phyloP scores from a whole-genome alignment of 2,888 invertebrate genomes.

The Acleris literana region DNA sequence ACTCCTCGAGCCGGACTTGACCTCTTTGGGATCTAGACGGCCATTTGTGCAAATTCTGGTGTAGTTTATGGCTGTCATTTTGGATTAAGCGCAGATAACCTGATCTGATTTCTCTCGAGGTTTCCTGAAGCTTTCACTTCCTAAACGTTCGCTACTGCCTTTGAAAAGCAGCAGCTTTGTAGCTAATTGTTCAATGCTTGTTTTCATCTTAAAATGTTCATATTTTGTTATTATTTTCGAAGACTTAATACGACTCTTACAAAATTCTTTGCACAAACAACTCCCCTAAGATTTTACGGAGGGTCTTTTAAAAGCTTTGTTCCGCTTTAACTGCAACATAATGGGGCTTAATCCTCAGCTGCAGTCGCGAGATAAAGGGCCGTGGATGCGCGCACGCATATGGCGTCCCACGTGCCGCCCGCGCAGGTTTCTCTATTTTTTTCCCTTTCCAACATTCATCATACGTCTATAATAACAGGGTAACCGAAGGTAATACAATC shows the following conservation, averaged over 20 bases:
- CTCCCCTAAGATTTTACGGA: slow-evolving; percentile 50
- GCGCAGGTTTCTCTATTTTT: slow-evolving; percentile 73
- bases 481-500: slow-evolving; percentile 65
- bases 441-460: slow-evolving; percentile 72
- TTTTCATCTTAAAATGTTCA: background rate
- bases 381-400: slow-evolving; percentile 73
- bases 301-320: slow-evolving; percentile 49
- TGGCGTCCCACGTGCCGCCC: slow-evolving; percentile 80
- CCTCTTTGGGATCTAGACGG: slow-evolving; percentile 61
- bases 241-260: background rate
- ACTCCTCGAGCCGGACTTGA: slow-evolving; percentile 77
- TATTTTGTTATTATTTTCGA: no score
- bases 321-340: slow-evolving; percentile 57
- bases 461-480: slow-evolving; percentile 71
- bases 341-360: slow-evolving; percentile 69
- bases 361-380: slow-evolving; percentile 69
- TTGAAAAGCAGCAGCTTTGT: background rate
- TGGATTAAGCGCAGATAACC: slow-evolving; percentile 34
- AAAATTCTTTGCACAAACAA: slow-evolving; percentile 24
- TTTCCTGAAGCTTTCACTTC: slow-evolving; percentile 35
- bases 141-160: slow-evolving; percentile 24
- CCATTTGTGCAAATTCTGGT: slow-evolving; percentile 44
- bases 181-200: background rate
- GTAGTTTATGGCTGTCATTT: slow-evolving; percentile 36
- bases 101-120: slow-evolving; percentile 34